These are phyloP conservation scores for Sebastes taczanowskii DNA, from an alignment of 2,797 vertebrate species.

Conservation along the genomic window DNA sequence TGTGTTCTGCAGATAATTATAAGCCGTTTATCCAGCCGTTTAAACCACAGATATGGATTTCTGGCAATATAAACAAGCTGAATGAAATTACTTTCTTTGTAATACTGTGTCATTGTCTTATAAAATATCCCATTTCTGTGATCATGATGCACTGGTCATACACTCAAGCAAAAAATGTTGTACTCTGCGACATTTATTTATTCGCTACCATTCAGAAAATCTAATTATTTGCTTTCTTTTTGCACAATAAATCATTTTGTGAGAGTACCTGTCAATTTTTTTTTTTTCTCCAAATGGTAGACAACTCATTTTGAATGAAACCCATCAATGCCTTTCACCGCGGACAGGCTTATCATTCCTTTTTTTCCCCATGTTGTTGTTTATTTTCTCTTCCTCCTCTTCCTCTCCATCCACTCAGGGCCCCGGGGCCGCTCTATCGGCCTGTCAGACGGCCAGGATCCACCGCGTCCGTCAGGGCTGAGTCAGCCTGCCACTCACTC, in stretches of 20 bases:
- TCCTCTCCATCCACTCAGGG: constrained; percentile 33
- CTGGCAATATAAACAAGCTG: background rate
- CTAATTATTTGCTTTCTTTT: constrained; percentile 54
- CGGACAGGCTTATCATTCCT: constrained; percentile 28
- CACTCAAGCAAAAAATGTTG: background rate
- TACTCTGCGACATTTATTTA: constrained; percentile 18
- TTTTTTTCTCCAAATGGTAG: constrained; percentile 34
- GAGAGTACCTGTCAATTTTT: constrained; percentile 40
- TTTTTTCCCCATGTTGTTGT: constrained; percentile 10
- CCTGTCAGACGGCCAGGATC: constrained; percentile 49
- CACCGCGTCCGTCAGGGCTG: constrained; percentile 57
- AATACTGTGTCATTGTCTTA: background rate
- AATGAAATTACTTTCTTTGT: background rate
- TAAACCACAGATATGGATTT: constrained; percentile 11
- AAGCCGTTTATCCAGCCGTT: background rate
- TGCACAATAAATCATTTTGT: constrained; percentile 52
- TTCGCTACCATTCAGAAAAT: constrained; percentile 31
- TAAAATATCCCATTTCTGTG: background rate
- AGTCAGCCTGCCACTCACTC: constrained; percentile 59
- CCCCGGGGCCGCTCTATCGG: constrained; percentile 35
- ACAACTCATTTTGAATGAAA: constrained; percentile 60
- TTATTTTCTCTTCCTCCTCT: constrained; percentile 30
- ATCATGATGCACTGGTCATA: constrained; percentile 7
- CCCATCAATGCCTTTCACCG: constrained; percentile 34
- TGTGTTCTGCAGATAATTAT: background rate